Evolutionary conservation across 2,888 invertebrate genomes (phyloP).

Genomic region (Apodemia zela): DNA sequence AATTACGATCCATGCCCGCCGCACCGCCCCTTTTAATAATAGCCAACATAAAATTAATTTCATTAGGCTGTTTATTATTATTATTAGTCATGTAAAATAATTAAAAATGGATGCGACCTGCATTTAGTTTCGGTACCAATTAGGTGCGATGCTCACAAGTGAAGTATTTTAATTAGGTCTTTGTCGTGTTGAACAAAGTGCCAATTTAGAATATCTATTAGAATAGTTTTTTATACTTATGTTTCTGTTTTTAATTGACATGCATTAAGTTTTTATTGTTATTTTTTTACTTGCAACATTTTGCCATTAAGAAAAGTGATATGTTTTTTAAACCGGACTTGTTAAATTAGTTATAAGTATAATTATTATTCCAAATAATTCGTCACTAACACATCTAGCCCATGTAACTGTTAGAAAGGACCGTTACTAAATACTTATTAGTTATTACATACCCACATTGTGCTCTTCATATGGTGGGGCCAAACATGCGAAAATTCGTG

Average conservation of each 20-base stretch:
- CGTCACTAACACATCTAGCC: background rate
- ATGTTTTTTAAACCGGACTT: background rate
- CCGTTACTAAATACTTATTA: too few species aligned
- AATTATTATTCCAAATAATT: background rate
- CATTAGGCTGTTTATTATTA: too few species aligned
- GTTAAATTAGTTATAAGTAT: background rate
- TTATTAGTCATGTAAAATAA: too few species aligned
- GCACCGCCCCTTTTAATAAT: background rate
- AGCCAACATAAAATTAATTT: too few species aligned
- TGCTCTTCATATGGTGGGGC: too few species aligned
- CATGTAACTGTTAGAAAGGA: too few species aligned
- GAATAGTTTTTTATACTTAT: constrained; percentile 3
- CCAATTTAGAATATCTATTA: constrained; percentile 7
- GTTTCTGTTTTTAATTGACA: background rate
- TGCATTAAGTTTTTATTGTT: constrained; percentile 6
- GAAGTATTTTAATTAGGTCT: background rate
- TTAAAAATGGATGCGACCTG: background rate
- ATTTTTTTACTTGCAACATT: background rate
- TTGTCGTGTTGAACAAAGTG: constrained; percentile 12
- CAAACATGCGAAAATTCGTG: too few species aligned
- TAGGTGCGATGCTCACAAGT: background rate
- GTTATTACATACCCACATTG: too few species aligned
- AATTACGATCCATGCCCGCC: too few species aligned
- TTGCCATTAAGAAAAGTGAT: background rate
- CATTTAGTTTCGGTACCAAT: background rate